Base-by-base conservation (phyloP, 2,797 vertebrate species). In the Esox lucius region DNA sequence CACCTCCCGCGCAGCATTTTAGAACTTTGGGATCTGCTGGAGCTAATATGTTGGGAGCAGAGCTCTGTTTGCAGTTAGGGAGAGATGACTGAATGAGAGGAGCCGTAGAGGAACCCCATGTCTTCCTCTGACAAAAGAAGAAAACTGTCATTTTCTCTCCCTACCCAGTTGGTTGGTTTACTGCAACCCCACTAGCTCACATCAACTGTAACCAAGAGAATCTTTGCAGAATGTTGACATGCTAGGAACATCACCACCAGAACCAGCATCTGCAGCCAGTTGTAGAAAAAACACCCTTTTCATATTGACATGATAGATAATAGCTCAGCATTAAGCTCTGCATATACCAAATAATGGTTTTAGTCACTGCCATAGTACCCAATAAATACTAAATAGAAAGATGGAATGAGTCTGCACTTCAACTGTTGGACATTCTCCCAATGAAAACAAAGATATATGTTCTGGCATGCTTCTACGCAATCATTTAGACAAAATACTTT, bases 141-240 rank as follows among this genome's bases (percentile, higher is more conserved):
- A 78, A 68, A 83, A 59, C 73, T 62, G 22, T 75, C 70, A 78
- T 84, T 77, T 77, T 72, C 72, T 49, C 75, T 78, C 73, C 56
- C 22, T 49, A 33, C 16, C 76, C 74, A 76, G 79, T 80, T 83
- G 75, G 81, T 80, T 87, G 79, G 78, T 81, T 72, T 81, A 91
- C 88, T 88, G 46, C 88, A 87, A 72, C 66, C 70, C 80, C 84
- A 75, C 79, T 75, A 80, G 72, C 72, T 79, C 75, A 78, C 86
- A 82, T 84, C 83, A 70, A 68, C 81, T 75, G 67, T 76, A 88
- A 87, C 88, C 88, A 84, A 78, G 84, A 71, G 73, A 69, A 81
- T 81, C 83, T 87, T 79, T 87, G 78, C 74, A 74, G 79, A 86
- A 65, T 69, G 61, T 84, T 83, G 76, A 74, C 82, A 75, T 72